Conservation (phyloP, 2,113 vertebrate genomes). For the Pteruthius melanotis region DNA sequence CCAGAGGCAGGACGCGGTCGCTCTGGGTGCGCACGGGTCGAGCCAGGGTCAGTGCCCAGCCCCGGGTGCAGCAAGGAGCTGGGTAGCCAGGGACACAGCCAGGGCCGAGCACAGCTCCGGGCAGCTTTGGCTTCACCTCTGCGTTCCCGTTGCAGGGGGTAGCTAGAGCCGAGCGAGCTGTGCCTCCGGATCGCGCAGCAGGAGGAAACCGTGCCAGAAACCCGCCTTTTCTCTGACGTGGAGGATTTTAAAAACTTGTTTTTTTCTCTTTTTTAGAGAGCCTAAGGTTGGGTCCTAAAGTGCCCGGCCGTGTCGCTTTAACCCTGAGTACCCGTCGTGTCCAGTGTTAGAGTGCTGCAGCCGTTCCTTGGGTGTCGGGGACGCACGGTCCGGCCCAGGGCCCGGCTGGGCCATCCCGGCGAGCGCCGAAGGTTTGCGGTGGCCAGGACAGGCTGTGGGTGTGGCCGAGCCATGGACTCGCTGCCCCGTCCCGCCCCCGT, state of each 20-base stretch:
- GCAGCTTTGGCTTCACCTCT: background rate
- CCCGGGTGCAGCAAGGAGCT: background rate
- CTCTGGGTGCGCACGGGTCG: rapidly evolving
- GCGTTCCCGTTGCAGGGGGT: background rate
- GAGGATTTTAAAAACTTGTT: conserved; percentile 64
- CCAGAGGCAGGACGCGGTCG: background rate
- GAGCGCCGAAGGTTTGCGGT: conserved; percentile 33
- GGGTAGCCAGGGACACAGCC: conserved; percentile 17
- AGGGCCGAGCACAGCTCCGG: background rate
- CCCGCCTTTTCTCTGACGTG: background rate
- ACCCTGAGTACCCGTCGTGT: background rate
- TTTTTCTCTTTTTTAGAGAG: conserved; percentile 71
- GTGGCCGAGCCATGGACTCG: background rate
- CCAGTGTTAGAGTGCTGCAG: conserved; percentile 51
- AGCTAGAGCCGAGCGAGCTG: background rate
- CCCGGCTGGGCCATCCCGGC: conserved; percentile 4
- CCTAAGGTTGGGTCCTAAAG: conserved; percentile 61
- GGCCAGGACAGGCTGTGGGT: background rate
- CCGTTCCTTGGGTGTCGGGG: conserved; percentile 16
- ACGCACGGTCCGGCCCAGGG: conserved; percentile 31
- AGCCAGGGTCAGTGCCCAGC: background rate
- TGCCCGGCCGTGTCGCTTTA: conserved; percentile 47
- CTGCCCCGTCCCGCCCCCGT: background rate
- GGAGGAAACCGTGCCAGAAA: background rate
- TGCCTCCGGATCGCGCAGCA: background rate